Evolutionary conservation across 1,140 invertebrate genomes (phyloP), one percentile per base, ranked within the genome.

Genomic region (Drosophila ohnishii): DNA sequence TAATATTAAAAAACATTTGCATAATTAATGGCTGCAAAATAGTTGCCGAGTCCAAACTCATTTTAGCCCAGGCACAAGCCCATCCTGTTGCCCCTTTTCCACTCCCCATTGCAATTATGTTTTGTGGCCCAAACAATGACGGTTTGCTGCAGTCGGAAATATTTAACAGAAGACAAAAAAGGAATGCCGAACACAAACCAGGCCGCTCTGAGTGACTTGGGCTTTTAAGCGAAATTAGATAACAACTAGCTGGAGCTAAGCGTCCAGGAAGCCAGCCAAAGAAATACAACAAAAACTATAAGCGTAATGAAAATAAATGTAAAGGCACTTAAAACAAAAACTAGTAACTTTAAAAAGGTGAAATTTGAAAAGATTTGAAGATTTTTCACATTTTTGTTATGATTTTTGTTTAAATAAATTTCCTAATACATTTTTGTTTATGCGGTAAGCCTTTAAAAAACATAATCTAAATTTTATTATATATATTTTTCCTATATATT

Each of bases 11-110:
- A 85, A 87, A 61, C 70, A 79, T 83, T 81, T 69, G 48, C 79
- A 79, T 86, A 86, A 86, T 86, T 86, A 87, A 86, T 86, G 79
- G 48, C 75, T 76, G 64, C 19, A 57, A 83, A 79, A 86, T 86
- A 87, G 75, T 76, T 63, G 55, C 61, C 45, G 42, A 40, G 42
- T 53, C 28, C 34, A 22, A 47, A 66, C 66, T 66, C 45, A 51
- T 70, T 70, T 66, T 32, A 65, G 57, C 28, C 58, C 16, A 60
- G 9, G 48, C 48, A 6, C 28, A 51, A 35, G 50, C 32, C 64
- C 74, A 39, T 44, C 60, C 74, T 48, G 45, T 66, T 34, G 14
- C 22, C 44, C 44, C 44, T 14, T 13, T 6, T 39, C 37, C 14
- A 28, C 16, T 14, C 28, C 28, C 51, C 35, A 77, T 59, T 78